Base-by-base conservation (phyloP, 1,140 invertebrate genomes). In the Meteorus sp. region DNA sequence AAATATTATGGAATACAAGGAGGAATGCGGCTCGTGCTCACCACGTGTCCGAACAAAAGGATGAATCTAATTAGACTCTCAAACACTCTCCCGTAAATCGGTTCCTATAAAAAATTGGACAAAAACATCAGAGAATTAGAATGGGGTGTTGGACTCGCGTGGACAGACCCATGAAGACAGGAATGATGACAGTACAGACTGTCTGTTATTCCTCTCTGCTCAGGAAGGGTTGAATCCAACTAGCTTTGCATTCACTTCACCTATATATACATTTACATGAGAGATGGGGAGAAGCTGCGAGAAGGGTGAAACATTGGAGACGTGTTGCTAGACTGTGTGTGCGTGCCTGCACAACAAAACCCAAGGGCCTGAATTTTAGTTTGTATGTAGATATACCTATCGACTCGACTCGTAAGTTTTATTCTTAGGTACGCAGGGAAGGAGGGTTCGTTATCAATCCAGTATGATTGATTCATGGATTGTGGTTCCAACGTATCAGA, bases 11-110 rank as follows among this genome's bases (percentile, higher is more conserved):
- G 2, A n/a, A n/a, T n/a, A n/a, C n/a, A n/a, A n/a, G n/a, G 43
- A 54, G 23, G 41, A 48, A 31, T 39, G 31, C 51, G 72, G 68
- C 73, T 74, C 72, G 73, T 75, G 74, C 58, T 43, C 39, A 71
- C 74, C 74, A 76, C 74, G 74, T 76, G 72, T 67, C 70, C 67
- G 50, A 43, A 76, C 74, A 76, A 76, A 73, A 59, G 74, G 71
- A 73, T 60, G 73, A 70, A 68, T 74, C 72, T 76, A 76, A 76
- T 76, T 76, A 72, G 73, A 71, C 69, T 69, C 66, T 66, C 57
- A 59, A 60, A 64, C 62, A n/a, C n/a, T n/a, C n/a, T n/a, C n/a
- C 56, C 58, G 64, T 59, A 51, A 47, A 66, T 53, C 48, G 59
- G 50, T 50, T 62, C 39, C 53, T 54, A 51, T 51, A 51, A 52